A percentile compares a stretch with the other conserved stretches of the same genome.
Conservation (phyloP, 2,797 vertebrate species). For the Leuciscus waleckii region DNA sequence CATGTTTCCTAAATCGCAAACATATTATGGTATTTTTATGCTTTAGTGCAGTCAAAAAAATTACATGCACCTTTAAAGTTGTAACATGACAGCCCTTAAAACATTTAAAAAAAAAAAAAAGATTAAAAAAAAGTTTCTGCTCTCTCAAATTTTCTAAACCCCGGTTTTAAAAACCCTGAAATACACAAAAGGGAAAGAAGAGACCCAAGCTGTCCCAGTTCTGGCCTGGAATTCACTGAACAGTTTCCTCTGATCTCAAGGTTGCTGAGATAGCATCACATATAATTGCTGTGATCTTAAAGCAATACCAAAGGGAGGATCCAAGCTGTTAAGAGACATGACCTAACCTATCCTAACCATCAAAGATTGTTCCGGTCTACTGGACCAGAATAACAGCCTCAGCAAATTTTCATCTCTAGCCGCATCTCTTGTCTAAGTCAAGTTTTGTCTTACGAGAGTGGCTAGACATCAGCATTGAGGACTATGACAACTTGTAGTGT, state of each 20-base stretch:
- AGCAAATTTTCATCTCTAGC: conserved; percentile 17
- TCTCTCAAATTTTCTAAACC: background rate
- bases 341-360: conserved; percentile 14
- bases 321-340: conserved; percentile 27
- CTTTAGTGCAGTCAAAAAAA: background rate
- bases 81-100: background rate
- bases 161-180: background rate
- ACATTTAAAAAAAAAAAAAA: background rate
- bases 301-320: conserved; percentile 28
- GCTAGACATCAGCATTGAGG: background rate
- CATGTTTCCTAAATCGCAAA: too few relatives aligned
- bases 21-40: background rate
- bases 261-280: conserved; percentile 39
- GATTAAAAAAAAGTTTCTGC: background rate
- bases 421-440: background rate
- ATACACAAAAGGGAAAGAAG: background rate
- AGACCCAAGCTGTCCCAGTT: background rate
- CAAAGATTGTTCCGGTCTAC: conserved; percentile 6
- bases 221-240: background rate
- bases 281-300: conserved; percentile 31
- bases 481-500: background rate
- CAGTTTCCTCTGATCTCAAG: conserved; percentile 31
- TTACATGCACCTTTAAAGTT: background rate
- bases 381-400: conserved; percentile 22
- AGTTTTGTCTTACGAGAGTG: background rate